Percentiles rank a stretch among this genome's conserved stretches.
phyloP scores from a whole-genome alignment of 1,140 invertebrate genomes.

The Halesus radiatus region DNA sequence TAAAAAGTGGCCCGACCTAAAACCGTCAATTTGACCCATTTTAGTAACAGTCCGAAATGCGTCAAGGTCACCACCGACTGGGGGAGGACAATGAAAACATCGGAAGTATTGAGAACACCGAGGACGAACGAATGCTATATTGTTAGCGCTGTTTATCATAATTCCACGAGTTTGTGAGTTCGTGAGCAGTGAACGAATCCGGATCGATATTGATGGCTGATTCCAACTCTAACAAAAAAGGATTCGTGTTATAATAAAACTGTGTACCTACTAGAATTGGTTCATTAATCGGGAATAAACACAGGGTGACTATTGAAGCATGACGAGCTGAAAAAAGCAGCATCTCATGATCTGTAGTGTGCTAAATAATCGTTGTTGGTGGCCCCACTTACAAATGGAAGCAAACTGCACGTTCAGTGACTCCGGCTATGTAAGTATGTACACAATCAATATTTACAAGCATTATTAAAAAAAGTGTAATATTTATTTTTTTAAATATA shows the following conservation, averaged over 20 bases:
- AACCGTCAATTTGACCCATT: constrained; percentile 18
- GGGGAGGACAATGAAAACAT: background rate
- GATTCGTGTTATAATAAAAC: background rate
- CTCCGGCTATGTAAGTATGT: too few species aligned
- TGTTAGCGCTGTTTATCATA: background rate
- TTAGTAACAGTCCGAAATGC: background rate
- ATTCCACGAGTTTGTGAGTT: background rate
- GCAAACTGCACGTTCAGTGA: too few species aligned
- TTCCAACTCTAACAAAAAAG: background rate
- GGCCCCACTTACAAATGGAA: too few species aligned
- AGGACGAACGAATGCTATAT: background rate
- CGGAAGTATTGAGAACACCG: background rate
- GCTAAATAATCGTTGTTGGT: too few species aligned
- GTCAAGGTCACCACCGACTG: background rate
- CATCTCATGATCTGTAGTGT: too few species aligned
- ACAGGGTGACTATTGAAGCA: too few species aligned
- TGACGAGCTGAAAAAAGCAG: too few species aligned
- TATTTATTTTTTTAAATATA: too few species aligned
- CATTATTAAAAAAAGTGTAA: too few species aligned
- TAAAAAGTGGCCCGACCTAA: constrained; percentile 20
- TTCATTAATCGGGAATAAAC: background rate
- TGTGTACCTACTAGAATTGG: background rate
- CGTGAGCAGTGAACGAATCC: background rate
- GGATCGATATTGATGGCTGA: background rate
- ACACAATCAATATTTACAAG: too few species aligned